A percentile compares a stretch with the other conserved stretches of the same genome.
Evolutionary conservation across 2,113 vertebrate genomes (phyloP).

Genomic region (Trichomycterus rosablanca): DNA sequence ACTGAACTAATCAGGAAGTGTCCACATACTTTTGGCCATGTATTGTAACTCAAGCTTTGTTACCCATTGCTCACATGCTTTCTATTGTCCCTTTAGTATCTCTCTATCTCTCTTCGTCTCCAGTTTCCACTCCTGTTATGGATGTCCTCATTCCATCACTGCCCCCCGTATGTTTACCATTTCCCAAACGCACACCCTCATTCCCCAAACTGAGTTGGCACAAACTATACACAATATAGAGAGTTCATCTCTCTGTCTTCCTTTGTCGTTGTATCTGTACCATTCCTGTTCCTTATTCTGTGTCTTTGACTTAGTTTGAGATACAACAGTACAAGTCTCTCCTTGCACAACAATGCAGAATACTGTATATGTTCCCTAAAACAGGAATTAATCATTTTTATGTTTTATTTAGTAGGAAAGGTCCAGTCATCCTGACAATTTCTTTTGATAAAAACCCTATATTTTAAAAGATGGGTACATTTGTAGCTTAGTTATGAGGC

Average conservation of each 20-base stretch:
- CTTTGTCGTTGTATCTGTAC: conserved; percentile 2
- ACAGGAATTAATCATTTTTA: no score
- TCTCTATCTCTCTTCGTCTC: not conserved
- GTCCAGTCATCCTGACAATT: no score
- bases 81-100: not conserved
- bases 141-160: conserved; percentile 26
- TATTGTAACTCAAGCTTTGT: no score
- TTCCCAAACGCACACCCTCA: conserved; percentile 23
- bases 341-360: conserved; percentile 25
- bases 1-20: no score
- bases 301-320: conserved; percentile 39
- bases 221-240: conserved; percentile 16
- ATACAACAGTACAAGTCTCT: conserved; percentile 30
- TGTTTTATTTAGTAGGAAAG: no score
- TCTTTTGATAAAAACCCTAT: no score
- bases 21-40: no score
- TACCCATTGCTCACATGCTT: not conserved
- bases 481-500: no score
- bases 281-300: conserved; percentile 18
- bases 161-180: conserved; percentile 20
- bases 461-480: no score
- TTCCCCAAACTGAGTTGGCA: conserved; percentile 25
- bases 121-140: conserved; percentile 39
- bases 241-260: not conserved
- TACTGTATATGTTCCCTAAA: no score